Evolutionary conservation across 2,797 vertebrate species (phyloP).

Genomic region (Luscinia megarhynchos): DNA sequence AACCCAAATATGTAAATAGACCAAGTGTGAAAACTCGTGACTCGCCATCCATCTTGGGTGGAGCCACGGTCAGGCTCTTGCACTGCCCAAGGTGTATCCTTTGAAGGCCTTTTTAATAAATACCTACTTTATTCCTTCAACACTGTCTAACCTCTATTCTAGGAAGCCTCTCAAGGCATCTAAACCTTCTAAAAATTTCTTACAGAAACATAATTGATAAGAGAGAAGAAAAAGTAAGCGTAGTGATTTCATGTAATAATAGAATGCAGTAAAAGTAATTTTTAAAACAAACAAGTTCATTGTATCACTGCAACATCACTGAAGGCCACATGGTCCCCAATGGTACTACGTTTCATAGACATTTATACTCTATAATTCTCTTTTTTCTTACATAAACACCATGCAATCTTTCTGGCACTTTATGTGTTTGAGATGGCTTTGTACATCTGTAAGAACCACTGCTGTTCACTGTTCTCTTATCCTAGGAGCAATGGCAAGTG

Average conservation of each 20-base stretch:
- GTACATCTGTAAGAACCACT: neutral
- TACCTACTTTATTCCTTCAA: too few species aligned
- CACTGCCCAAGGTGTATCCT: too few species aligned
- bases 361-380: neutral
- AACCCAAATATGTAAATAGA: too few species aligned
- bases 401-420: neutral
- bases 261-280: neutral
- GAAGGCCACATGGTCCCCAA: rapidly evolving
- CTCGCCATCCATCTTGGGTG: too few species aligned
- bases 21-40: too few species aligned
- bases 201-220: neutral
- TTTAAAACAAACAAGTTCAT: neutral
- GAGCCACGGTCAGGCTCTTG: too few species aligned
- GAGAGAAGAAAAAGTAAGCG: neutral
- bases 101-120: too few species aligned
- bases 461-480: neutral
- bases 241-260: neutral
- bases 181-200: neutral
- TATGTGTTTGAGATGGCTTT: neutral
- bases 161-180: too few species aligned
- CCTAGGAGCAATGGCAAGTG: neutral
- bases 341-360: neutral
- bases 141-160: too few species aligned
- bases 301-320: neutral
- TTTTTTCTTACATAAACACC: neutral